phyloP scores from a whole-genome alignment of 2,113 vertebrate species.

The Hylia prasina region DNA sequence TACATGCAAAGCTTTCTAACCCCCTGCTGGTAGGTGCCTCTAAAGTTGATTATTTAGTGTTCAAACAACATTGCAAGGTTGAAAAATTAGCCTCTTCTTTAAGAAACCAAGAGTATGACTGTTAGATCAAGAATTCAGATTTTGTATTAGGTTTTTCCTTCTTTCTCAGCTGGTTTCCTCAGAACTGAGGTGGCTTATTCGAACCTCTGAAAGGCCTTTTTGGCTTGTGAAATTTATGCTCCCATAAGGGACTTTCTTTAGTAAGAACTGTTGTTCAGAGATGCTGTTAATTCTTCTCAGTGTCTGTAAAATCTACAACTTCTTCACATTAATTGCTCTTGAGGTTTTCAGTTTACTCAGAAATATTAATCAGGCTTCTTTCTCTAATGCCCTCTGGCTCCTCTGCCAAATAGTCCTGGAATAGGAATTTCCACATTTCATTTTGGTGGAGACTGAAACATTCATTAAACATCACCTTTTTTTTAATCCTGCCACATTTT shows the following conservation, averaged over 20 bases:
- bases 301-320: conserved; percentile 28
- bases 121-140: not conserved
- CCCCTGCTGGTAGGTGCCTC: conserved; percentile 47
- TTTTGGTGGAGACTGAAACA: not conserved
- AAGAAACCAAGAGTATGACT: not conserved
- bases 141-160: not conserved
- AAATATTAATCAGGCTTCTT: conserved; percentile 31
- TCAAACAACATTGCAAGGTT: conserved; percentile 1
- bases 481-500: not conserved
- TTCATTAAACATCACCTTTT: not conserved
- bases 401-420: conserved; percentile 25
- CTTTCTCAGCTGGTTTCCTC: not conserved
- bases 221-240: not conserved
- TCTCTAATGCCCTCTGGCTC: not conserved
- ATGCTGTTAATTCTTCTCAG: conserved; percentile 34
- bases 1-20: not conserved
- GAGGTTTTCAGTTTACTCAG: conserved; percentile 8
- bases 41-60: not conserved
- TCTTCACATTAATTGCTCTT: conserved; percentile 10
- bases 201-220: conserved; percentile 6
- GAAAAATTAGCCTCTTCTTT: not conserved
- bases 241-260: not conserved
- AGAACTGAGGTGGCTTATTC: not conserved
- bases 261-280: not conserved
- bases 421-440: conserved; percentile 10